Percentiles rank a stretch among this genome's conserved stretches.
Evolutionary conservation across 2,888 invertebrate genomes (phyloP).

Genomic region (Meliscaeva auricollis): DNA sequence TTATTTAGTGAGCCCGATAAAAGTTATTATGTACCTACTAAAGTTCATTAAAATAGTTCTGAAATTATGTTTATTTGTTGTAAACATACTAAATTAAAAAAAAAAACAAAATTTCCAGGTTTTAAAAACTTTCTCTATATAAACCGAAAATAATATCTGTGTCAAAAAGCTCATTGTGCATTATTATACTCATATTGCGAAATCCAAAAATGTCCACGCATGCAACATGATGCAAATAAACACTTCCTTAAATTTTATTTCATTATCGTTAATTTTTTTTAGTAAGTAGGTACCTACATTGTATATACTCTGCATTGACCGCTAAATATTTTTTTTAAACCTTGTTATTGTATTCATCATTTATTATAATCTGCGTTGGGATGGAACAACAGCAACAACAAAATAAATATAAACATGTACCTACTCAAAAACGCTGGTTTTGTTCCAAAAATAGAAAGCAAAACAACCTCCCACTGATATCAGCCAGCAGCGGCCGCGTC

Average conservation of each 20-base stretch:
- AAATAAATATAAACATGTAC: not conserved
- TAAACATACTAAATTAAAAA: too few relatives aligned
- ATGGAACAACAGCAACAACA: not conserved
- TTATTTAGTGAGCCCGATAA: too few relatives aligned
- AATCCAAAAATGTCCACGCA: not conserved
- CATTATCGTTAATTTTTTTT: not conserved
- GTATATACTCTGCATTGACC: not conserved
- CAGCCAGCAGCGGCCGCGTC: not conserved
- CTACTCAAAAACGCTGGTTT: slow-evolving; percentile 12
- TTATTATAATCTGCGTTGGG: not conserved
- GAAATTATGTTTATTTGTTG: too few relatives aligned
- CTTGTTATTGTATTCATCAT: not conserved
- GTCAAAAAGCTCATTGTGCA: not conserved
- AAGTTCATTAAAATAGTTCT: too few relatives aligned
- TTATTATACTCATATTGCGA: not conserved
- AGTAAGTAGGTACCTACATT: not conserved
- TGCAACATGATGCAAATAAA: not conserved
- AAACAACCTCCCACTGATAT: slow-evolving; percentile 36
- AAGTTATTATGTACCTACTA: too few relatives aligned
- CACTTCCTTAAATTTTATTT: not conserved
- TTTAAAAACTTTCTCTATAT: not conserved
- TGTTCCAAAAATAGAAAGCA: slow-evolving; percentile 39
- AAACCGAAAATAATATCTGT: not conserved
- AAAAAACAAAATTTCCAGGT: too few relatives aligned
- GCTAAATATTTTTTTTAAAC: slow-evolving; percentile 11